A percentile compares a stretch with the other conserved stretches of the same genome.
Evolutionary conservation across 2,113 vertebrate species (phyloP).

Genomic region (Caranx ignobilis): DNA sequence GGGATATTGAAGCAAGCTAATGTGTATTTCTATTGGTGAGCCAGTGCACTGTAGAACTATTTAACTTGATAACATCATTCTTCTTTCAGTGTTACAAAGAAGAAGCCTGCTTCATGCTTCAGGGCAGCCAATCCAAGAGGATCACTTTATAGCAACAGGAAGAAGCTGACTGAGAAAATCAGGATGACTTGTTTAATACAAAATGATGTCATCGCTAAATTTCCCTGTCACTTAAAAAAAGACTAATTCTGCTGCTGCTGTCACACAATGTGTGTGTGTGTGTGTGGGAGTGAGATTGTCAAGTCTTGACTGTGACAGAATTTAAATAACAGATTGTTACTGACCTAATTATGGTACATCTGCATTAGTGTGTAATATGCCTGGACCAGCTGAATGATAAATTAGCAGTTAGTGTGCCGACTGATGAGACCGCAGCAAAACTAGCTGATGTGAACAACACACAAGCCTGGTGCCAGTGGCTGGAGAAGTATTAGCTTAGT

Average conservation of each 20-base stretch:
- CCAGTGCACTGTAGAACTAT: conserved; percentile 54
- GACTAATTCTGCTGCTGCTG: conserved; percentile 4
- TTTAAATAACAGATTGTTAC: conserved; percentile 73
- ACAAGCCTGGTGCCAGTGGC: conserved; percentile 13
- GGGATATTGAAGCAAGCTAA: conserved; percentile 64
- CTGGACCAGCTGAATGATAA: conserved; percentile 59
- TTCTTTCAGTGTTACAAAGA: conserved; percentile 56
- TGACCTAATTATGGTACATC: conserved; percentile 76
- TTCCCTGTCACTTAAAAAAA: conserved; percentile 17
- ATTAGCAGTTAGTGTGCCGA: conserved; percentile 58
- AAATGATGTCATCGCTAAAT: conserved; percentile 46
- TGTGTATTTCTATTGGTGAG: conserved; percentile 66
- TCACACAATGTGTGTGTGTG: conserved; percentile 19
- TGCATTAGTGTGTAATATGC: conserved; percentile 59
- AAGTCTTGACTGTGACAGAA: conserved; percentile 55
- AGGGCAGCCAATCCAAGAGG: conserved; percentile 29
- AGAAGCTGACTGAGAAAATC: conserved; percentile 22
- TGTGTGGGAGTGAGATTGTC: conserved; percentile 42
- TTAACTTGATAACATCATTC: conserved; percentile 72
- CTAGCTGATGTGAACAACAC: conserved; percentile 56
- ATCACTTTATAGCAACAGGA: conserved; percentile 25
- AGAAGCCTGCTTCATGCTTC: conserved; percentile 42
- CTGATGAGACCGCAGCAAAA: conserved; percentile 52
- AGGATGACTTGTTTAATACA: conserved; percentile 33
- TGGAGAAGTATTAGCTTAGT: conserved; percentile 63